Evolutionary conservation across 1,140 invertebrate species (phyloP), one percentile per base, ranked within the genome.

Genomic region (Eciton burchellii): DNA sequence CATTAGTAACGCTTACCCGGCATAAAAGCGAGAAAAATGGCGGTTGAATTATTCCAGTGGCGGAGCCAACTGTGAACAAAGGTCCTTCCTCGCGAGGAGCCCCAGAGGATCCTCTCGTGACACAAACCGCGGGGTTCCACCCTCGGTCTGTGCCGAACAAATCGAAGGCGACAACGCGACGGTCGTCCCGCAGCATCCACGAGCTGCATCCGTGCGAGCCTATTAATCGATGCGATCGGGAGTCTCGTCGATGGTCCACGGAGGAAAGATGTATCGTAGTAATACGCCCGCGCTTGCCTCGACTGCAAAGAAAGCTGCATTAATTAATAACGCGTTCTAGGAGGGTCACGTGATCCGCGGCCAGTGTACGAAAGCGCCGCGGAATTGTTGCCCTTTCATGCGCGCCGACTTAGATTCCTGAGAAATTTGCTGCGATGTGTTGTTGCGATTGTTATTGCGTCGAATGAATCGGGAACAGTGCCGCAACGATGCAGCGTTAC

Each of bases 21-120:
- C 59, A 91, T 90, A 91, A 91, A 35, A 89, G 88, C 88, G 89
- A 91, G 90, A 91, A 85, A 91, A 91, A 91, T 91, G 85, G 88
- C 81, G 62, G 87, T 89, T 83, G 88, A 90, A 89, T 89, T 91
- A 89, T 89, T 89, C 87, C 79, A 47, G 47, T 70, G 76, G 88
- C 83, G 85, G 45, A 49, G 77, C 70, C 86, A 71, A 74, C 54
- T 26, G 73, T 72, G 88, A 74, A 87, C 85, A 83, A 85, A 88
- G 82, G 54, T 83, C 59, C 66, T 65, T 54, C 65, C 65, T 82
- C 70, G 76, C 81, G 83, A 86, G 83, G 70, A 82, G 60, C 72
- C 29, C 35, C 72, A 84, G 71, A 76, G 81, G 72, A 85, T 83
- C 19, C 62, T 85, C 56, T 59, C 77, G 83, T 79, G 60, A 35